A percentile compares a stretch with the other conserved stretches of the same genome.
These are phyloP conservation scores for Cathartes aura DNA, from an alignment of 2,113 vertebrate species.

Conservation along the genomic window DNA sequence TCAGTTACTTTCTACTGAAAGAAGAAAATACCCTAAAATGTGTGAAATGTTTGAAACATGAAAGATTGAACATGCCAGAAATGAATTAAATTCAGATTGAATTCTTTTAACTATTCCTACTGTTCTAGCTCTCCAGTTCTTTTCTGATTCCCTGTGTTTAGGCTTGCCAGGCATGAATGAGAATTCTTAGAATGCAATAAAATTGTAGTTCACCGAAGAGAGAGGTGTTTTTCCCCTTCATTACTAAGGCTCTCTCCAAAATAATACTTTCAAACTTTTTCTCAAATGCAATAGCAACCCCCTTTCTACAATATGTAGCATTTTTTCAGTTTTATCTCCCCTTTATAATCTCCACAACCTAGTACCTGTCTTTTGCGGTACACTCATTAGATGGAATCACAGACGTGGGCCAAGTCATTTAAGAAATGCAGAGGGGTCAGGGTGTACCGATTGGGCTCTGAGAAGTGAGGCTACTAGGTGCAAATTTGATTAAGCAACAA, in stretches of 20 bases:
- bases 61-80: background rate
- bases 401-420: background rate
- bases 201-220: background rate
- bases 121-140: background rate
- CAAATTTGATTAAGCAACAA: background rate
- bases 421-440: background rate
- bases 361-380: background rate
- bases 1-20: background rate
- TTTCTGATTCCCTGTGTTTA: background rate
- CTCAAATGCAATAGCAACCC: background rate
- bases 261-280: background rate
- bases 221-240: background rate
- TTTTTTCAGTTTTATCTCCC: background rate
- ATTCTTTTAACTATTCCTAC: background rate
- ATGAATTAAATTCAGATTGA: background rate
- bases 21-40: background rate
- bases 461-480: background rate
- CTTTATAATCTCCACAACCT: background rate
- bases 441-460: rapidly evolving
- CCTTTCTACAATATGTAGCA: background rate
- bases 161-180: background rate
- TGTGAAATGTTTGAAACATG: background rate
- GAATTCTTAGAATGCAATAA: background rate
- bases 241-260: background rate
- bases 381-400: background rate